These are phyloP conservation scores for Kryphioiulus occultus DNA, from an alignment of 2,888 invertebrate genomes.

Conservation along the genomic window DNA sequence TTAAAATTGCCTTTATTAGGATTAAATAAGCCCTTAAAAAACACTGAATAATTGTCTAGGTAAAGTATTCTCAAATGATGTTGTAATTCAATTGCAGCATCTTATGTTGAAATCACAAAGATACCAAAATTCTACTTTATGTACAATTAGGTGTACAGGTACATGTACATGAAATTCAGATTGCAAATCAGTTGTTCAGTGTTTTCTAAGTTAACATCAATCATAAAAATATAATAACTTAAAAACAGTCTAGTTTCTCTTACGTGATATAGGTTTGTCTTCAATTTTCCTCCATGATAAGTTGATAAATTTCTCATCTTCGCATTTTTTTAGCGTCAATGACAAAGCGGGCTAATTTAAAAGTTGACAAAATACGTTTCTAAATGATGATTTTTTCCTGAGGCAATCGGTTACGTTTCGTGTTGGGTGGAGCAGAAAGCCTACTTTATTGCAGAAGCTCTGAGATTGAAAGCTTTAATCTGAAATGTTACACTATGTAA, in stretches of 20 bases:
- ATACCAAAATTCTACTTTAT: too few species aligned
- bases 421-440: neutral
- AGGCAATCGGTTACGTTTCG: neutral
- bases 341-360: slow-evolving; percentile 6
- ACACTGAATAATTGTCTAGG: too few species aligned
- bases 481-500: neutral
- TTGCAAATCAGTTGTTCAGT: neutral
- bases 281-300: neutral
- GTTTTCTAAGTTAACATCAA: neutral
- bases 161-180: neutral
- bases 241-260: neutral
- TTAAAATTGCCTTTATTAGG: too few species aligned
- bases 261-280: neutral
- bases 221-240: neutral
- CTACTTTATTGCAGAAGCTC: slow-evolving; percentile 24
- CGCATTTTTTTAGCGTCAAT: neutral
- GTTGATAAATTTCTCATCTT: slow-evolving; percentile 32
- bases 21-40: too few species aligned
- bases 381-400: neutral
- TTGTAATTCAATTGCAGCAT: too few species aligned
- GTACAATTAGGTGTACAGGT: too few species aligned
- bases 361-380: slow-evolving; percentile 10
- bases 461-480: slow-evolving; percentile 39
- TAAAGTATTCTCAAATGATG: too few species aligned
- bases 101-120: too few species aligned